Evolutionary conservation across 2,113 vertebrate genomes (phyloP).

Genomic region (Erpornis zantholeuca): DNA sequence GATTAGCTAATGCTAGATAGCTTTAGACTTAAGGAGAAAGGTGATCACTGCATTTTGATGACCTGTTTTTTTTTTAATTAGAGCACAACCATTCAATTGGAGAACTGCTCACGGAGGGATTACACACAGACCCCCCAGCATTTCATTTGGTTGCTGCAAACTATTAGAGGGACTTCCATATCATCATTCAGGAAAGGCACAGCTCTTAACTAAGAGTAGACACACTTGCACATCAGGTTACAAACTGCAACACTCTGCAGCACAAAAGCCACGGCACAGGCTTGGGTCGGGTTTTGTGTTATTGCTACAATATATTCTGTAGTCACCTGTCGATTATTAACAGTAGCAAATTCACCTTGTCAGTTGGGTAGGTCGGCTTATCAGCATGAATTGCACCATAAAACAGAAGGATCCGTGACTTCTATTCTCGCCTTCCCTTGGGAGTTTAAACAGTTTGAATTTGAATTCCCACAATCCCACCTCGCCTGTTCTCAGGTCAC

Average conservation of each 20-base stretch:
- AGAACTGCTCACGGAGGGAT: not conserved
- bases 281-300: not conserved
- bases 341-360: not conserved
- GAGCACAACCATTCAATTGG: not conserved
- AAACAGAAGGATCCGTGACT: not conserved
- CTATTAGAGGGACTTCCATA: not conserved
- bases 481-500: not conserved
- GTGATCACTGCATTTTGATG: not conserved
- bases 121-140: accelerated
- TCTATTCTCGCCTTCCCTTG: not conserved
- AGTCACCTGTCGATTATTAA: not conserved
- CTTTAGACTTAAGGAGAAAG: not conserved
- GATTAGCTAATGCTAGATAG: not conserved
- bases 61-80: not conserved
- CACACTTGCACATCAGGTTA: not conserved
- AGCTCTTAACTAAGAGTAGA: accelerated
- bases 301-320: not conserved
- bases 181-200: not conserved
- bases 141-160: not conserved
- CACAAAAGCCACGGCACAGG: not conserved
- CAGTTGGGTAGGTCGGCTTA: not conserved
- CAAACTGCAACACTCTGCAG: not conserved
- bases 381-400: not conserved
- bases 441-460: not conserved
- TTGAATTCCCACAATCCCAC: not conserved